These are phyloP conservation scores for Sternarchorhynchus goeldii DNA, from an alignment of 2,797 vertebrate genomes.

Conservation along the genomic window DNA sequence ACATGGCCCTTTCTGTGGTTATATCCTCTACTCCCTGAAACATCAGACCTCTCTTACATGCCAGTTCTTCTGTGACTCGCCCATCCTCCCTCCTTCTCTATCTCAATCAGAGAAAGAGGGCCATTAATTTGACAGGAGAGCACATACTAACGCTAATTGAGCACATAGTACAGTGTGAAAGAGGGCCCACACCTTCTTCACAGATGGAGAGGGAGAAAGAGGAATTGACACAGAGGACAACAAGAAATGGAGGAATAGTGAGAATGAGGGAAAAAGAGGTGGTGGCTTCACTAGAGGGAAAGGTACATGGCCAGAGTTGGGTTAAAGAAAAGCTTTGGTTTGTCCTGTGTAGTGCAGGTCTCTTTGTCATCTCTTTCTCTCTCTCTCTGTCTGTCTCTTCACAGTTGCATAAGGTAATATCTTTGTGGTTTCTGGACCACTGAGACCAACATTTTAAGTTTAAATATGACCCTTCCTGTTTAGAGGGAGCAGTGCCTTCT, in stretches of 20 bases:
- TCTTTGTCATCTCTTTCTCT: neutral
- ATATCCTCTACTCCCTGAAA: conserved; percentile 2
- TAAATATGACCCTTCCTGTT: too few relatives aligned
- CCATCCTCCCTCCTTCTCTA: conserved; percentile 5
- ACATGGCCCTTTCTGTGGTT: neutral
- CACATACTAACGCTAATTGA: conserved; percentile 60
- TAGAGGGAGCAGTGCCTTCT: neutral
- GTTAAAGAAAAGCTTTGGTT: neutral
- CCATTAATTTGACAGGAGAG: conserved; percentile 46
- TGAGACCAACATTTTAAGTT: neutral
- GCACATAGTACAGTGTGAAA: conserved; percentile 48
- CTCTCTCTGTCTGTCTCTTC: neutral
- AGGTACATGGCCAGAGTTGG: neutral
- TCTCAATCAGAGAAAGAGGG: conserved; percentile 34
- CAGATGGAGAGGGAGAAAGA: conserved; percentile 55
- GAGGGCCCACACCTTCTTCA: conserved; percentile 62
- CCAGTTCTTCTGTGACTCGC: neutral
- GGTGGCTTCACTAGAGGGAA: neutral
- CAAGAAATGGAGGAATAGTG: neutral
- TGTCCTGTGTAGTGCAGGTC: neutral
- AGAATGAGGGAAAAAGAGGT: neutral
- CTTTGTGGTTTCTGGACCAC: neutral
- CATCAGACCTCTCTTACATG: neutral
- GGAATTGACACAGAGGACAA: neutral
- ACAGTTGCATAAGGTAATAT: neutral